Base-by-base conservation (phyloP, 2,888 invertebrate genomes). In the Hirtodrosophila histrioides region DNA sequence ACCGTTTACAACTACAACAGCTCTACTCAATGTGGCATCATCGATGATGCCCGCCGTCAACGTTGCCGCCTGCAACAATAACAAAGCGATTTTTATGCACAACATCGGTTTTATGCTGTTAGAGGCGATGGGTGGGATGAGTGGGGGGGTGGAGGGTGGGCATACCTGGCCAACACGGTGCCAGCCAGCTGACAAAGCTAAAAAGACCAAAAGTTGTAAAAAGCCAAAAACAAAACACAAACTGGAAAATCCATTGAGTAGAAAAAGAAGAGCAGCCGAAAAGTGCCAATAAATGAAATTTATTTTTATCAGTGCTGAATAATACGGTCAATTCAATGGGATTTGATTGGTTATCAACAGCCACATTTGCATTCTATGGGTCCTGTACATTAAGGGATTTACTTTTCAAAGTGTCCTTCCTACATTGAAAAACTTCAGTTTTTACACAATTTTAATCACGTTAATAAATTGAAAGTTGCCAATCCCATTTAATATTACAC, bases 1-100 rank as follows among this genome's bases (percentile, higher is more conserved):
- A 87, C 88, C 87, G 89, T 82, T 89, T 84, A 80, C 88, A 83
- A 78, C 86, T 86, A 88, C 88, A 83, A 78, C 88, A 87, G 82
- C 86, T 74, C 80, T 71, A 58, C 74, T 48, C 48, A 46, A 57
- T 53, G 60, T 45, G 67, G 69, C 75, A 73, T 75, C 88, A 79
- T 84, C 83, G 74, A 69, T 72, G 85, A 69, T 58, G 83, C 60
- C 60, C 31, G 58, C 64, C 57, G 35, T 39, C 53, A 55, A 37
- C 58, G 53, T 60, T 62, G 65, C 66, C 75, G 86, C 86, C 69
- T 88, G 88, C 84, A 88, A 88, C 86, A 86, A 88, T 88, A 84
- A 88, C 84, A 83, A 81, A 66, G 69, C 84, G 46, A 86, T 84
- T 88, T 88, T 84, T 86, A 84, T 88, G 84, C 84, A 71, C 69